Percentiles rank a stretch among this genome's conserved stretches.
Evolutionary conservation across 2,797 vertebrate species (phyloP).

Genomic region (Lycodopsis pacificus): DNA sequence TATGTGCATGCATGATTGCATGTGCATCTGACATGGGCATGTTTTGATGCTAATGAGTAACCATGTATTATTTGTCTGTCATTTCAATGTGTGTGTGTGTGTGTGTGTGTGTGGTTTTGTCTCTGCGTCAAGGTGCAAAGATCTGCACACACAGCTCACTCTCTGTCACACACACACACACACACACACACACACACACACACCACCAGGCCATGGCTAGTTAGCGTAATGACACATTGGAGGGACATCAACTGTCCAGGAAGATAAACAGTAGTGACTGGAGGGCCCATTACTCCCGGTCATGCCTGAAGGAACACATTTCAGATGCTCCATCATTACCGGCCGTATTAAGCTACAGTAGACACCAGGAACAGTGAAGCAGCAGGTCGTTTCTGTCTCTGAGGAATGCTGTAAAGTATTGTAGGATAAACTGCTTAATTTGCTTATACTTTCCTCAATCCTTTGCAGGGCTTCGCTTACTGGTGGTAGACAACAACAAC

Average conservation of each 20-base stretch:
- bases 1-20: neutral
- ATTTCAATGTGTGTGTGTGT: neutral
- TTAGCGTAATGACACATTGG: constrained; percentile 78
- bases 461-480: neutral
- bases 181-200: constrained; percentile 31
- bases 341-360: constrained; percentile 54
- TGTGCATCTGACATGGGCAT: constrained; percentile 6
- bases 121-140: constrained; percentile 26
- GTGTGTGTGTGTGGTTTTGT: constrained; percentile 5
- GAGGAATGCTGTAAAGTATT: constrained; percentile 31
- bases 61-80: constrained; percentile 21
- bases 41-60: constrained; percentile 42
- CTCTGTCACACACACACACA: neutral
- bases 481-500: neutral
- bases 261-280: constrained; percentile 79
- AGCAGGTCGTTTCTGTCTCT: constrained; percentile 18
- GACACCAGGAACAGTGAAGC: constrained; percentile 36
- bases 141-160: constrained; percentile 24
- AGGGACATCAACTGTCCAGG: constrained; percentile 75
- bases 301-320: constrained; percentile 71
- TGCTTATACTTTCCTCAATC: constrained; percentile 20
- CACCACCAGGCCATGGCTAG: constrained; percentile 63
- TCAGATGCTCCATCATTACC: constrained; percentile 65
- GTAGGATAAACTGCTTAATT: constrained; percentile 28
- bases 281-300: constrained; percentile 75